These are phyloP conservation scores for Odontamblyopus lacepedii DNA, from an alignment of 2,797 vertebrate genomes.

Conservation along the genomic window DNA sequence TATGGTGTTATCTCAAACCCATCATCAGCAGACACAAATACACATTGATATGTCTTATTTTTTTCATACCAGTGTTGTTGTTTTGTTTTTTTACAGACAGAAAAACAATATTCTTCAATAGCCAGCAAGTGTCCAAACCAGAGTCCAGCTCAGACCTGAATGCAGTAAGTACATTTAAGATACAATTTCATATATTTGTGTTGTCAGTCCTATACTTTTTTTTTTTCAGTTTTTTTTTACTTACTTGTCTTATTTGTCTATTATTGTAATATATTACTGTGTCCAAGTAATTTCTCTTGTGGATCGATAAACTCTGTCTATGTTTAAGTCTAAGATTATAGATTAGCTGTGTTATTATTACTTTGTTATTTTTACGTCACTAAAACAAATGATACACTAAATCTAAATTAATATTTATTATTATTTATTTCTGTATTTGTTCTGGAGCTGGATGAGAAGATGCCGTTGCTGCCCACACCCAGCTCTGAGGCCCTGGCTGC, in stretches of 20 bases:
- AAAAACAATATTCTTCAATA: constrained; percentile 81
- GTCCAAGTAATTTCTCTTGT: too few relatives aligned
- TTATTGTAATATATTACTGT: too few relatives aligned
- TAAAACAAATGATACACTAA: neutral
- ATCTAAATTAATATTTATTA: neutral
- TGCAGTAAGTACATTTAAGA: constrained; percentile 56
- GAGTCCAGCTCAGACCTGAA: constrained; percentile 79
- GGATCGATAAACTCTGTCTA: too few relatives aligned
- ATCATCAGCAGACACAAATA: too few relatives aligned
- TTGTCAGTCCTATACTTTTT: too few relatives aligned
- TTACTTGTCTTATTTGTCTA: too few relatives aligned
- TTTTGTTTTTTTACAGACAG: constrained; percentile 61
- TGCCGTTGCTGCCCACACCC: constrained; percentile 59
- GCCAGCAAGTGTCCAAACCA: constrained; percentile 80
- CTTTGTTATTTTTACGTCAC: neutral
- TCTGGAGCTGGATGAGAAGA: constrained; percentile 68
- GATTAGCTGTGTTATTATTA: neutral
- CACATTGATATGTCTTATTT: too few relatives aligned
- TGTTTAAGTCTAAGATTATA: too few relatives aligned
- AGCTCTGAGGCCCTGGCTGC: constrained; percentile 63
- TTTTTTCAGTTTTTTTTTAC: too few relatives aligned
- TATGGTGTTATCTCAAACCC: too few relatives aligned
- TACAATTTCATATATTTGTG: neutral
- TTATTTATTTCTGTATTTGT: neutral
- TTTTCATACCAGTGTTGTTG: neutral